phyloP scores from a whole-genome alignment of 2,888 invertebrate genomes.

The Heliconius hortense region DNA sequence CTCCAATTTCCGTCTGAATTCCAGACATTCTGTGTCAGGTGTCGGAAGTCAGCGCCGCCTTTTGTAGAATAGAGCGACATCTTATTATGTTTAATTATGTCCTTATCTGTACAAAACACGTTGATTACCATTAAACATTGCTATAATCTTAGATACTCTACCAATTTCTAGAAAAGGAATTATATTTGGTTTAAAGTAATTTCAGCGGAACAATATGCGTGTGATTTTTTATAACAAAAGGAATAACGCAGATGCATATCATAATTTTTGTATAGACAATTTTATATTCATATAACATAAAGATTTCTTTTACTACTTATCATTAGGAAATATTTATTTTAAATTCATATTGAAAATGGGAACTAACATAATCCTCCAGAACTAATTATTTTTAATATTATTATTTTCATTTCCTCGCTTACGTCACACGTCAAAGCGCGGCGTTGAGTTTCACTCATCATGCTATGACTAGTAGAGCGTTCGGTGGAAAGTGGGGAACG shows the following conservation, averaged over 20 bases:
- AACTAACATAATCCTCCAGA: neutral
- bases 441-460: too few species aligned
- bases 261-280: neutral
- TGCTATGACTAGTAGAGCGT: too few species aligned
- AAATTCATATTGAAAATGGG: neutral
- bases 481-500: too few species aligned
- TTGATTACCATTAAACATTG: neutral
- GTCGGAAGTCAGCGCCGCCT: neutral
- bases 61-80: neutral
- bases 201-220: conserved; percentile 30
- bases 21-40: too few species aligned
- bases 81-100: neutral
- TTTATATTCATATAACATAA: too few species aligned
- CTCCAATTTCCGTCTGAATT: neutral
- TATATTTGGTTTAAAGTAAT: conserved; percentile 34
- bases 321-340: too few species aligned
- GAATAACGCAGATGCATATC: neutral
- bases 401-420: too few species aligned
- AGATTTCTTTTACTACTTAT: too few species aligned
- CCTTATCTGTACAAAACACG: neutral
- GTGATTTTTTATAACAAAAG: conserved; percentile 26
- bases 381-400: too few species aligned
- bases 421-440: too few species aligned
- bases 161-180: conserved; percentile 31
- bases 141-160: conserved; percentile 18